These are phyloP conservation scores for Calcarius lapponicus DNA, from an alignment of 2,797 vertebrate species.

Conservation along the genomic window DNA sequence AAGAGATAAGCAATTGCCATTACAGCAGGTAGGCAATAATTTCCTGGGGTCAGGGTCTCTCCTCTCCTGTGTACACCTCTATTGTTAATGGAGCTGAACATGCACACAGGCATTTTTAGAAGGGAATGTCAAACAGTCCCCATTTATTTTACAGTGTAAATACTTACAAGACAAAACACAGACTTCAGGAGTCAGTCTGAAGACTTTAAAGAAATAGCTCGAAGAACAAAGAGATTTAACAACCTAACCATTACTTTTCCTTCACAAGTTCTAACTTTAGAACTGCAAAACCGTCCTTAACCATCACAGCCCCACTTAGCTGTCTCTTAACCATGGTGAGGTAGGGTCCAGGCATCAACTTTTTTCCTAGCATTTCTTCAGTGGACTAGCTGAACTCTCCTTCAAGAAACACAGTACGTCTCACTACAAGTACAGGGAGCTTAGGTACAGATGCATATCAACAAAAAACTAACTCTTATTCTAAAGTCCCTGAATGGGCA, in stretches of 20 bases:
- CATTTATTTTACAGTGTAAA: conserved; percentile 67
- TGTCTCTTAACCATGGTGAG: neutral
- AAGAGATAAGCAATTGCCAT: conserved; percentile 50
- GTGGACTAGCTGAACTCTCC: neutral
- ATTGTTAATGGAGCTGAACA: conserved; percentile 41
- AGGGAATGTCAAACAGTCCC: conserved; percentile 57
- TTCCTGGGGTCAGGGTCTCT: conserved; percentile 47
- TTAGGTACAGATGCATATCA: neutral
- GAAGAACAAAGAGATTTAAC: conserved; percentile 23
- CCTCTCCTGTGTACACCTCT: neutral
- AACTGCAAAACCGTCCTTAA: neutral
- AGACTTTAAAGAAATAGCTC: neutral
- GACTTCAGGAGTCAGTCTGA: conserved; percentile 33
- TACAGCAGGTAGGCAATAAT: conserved; percentile 40
- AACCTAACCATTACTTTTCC: neutral
- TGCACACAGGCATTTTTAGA: conserved; percentile 42
- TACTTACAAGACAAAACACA: conserved; percentile 50
- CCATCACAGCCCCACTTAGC: neutral
- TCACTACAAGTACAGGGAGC: neutral
- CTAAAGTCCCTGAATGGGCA: neutral
- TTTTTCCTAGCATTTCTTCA: neutral
- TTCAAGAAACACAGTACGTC: neutral
- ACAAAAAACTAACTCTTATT: neutral
- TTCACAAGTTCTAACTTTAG: neutral
- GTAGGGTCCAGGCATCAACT: neutral